Percentiles rank a stretch among this genome's conserved stretches.
These are phyloP conservation scores for Perca schrenkii DNA, from an alignment of 2,113 vertebrate genomes.

Conservation along the genomic window DNA sequence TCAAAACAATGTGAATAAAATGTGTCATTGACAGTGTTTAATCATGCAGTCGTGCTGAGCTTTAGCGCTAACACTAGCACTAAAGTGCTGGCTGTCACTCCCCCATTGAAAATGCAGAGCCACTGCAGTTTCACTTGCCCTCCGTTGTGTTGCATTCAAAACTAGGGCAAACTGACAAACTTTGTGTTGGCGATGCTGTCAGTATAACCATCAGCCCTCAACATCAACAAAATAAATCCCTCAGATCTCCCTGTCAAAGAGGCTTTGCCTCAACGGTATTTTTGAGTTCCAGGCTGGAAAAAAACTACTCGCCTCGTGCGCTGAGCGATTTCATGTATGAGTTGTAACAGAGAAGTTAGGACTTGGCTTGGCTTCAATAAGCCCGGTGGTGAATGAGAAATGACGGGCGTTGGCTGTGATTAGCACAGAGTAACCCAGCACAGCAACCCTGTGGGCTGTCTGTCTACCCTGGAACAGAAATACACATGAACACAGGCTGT, in stretches of 20 bases:
- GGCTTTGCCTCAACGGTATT: slow-evolving; percentile 55
- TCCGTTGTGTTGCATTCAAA: slow-evolving; percentile 33
- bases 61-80: not conserved
- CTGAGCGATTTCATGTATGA: slow-evolving; percentile 49
- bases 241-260: slow-evolving; percentile 58
- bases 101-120: slow-evolving; percentile 32
- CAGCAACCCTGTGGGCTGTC: slow-evolving; percentile 35
- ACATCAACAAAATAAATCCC: slow-evolving; percentile 39
- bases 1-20: not conserved
- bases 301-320: not conserved
- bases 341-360: slow-evolving; percentile 47
- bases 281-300: slow-evolving; percentile 16
- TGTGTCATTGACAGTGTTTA: not conserved
- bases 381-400: slow-evolving; percentile 46
- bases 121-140: slow-evolving; percentile 8
- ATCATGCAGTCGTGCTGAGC: slow-evolving; percentile 1
- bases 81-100: slow-evolving; percentile 13
- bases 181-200: slow-evolving; percentile 48
- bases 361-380: slow-evolving; percentile 52
- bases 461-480: slow-evolving; percentile 18
- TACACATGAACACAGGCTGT: not conserved
- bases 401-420: slow-evolving; percentile 62
- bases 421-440: slow-evolving; percentile 64
- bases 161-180: slow-evolving; percentile 53
- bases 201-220: slow-evolving; percentile 39